Evolutionary conservation across 2,888 invertebrate species (phyloP).

Genomic region (Nipponacmea schrenckii): DNA sequence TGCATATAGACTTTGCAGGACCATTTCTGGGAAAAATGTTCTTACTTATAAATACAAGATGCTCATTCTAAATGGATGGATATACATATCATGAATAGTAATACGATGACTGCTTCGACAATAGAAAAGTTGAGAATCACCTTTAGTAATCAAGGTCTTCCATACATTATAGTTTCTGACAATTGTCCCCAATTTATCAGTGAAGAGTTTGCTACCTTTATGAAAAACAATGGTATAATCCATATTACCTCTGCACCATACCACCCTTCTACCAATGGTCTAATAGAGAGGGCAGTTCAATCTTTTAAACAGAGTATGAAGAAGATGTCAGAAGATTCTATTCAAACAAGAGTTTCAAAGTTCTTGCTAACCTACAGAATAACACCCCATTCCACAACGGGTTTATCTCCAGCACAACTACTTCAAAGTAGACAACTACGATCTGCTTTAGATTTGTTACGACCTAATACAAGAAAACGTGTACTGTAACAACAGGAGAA

Average conservation of each 20-base stretch:
- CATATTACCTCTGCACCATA: background rate
- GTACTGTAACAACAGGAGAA: no score
- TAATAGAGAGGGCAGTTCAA: background rate
- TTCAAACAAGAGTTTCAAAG: background rate
- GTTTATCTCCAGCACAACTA: background rate
- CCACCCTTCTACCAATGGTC: background rate
- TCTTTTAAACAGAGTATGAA: background rate
- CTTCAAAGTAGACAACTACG: background rate
- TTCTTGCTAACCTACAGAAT: background rate
- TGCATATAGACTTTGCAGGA: conserved; percentile 48
- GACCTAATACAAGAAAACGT: no score
- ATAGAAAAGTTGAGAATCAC: background rate
- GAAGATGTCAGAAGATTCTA: background rate
- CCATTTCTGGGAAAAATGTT: conserved; percentile 28
- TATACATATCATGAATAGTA: background rate
- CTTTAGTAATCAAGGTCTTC: no score
- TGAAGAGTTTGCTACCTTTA: background rate
- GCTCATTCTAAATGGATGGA: background rate
- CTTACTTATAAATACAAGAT: background rate
- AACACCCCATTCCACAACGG: background rate
- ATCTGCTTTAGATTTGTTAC: no score
- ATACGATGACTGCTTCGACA: background rate
- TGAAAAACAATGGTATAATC: conserved; percentile 5
- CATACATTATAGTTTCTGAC: no score
- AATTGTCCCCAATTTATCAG: background rate